Conservation (phyloP, 2,888 invertebrate species). For the Drosophila nr. perissopoda region DNA sequence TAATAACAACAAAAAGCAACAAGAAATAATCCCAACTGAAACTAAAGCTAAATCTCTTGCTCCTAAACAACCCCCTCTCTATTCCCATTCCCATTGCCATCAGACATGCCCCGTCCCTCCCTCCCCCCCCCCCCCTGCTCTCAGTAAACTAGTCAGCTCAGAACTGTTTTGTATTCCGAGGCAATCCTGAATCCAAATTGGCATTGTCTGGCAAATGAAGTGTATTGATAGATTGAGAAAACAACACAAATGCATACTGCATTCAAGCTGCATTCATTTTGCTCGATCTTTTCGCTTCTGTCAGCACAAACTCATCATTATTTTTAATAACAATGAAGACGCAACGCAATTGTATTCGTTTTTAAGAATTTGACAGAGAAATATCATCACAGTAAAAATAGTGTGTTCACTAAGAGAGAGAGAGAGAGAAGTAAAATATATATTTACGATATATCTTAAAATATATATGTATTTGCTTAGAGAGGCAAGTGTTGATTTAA, state of each 20-base stretch:
- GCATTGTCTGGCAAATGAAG: slow-evolving; percentile 7
- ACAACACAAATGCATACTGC: neutral
- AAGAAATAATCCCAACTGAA: slow-evolving; percentile 24
- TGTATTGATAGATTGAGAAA: slow-evolving; percentile 18
- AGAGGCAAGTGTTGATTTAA: neutral
- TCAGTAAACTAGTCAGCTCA: too few species aligned
- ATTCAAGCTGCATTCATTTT: slow-evolving; percentile 7
- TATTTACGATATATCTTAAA: neutral
- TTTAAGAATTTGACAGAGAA: neutral
- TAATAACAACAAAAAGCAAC: slow-evolving; percentile 12
- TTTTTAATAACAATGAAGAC: neutral
- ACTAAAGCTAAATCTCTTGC: slow-evolving; percentile 9
- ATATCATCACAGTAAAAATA: neutral
- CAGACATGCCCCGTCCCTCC: neutral
- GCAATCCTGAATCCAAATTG: slow-evolving; percentile 16
- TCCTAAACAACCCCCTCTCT: neutral
- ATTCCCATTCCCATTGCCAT: neutral
- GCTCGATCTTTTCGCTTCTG: neutral
- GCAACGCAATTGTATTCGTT: neutral
- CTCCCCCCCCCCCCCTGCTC: neutral
- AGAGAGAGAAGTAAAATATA: neutral
- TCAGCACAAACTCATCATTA: neutral
- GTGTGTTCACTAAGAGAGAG: neutral
- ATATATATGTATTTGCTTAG: neutral
- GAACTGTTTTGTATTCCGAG: slow-evolving; percentile 9